A percentile compares a stretch with the other conserved stretches of the same genome.
phyloP scores from a whole-genome alignment of 37 sponge, comb jelly and placozoan genomes.

The Halichondria panicea region DNA sequence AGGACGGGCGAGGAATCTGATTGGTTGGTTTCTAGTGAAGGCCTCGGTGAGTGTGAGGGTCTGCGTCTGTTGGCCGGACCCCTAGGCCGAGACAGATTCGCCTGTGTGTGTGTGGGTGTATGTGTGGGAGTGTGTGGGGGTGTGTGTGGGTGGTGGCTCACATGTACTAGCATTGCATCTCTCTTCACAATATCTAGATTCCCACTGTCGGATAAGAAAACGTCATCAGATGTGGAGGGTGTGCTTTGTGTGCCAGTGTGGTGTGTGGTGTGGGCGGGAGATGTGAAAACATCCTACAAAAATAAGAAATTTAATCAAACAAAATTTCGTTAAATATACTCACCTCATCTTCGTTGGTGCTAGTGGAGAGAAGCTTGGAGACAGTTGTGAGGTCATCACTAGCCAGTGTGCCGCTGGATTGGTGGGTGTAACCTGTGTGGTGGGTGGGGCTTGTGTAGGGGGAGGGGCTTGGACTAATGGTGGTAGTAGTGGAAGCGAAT shows the following conservation, averaged over 20 bases:
- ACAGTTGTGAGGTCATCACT: constrained; percentile 7
- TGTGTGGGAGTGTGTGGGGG: too few relatives aligned
- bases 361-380: background rate
- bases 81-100: too few relatives aligned
- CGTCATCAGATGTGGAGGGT: constrained; percentile 9
- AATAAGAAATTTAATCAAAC: too few relatives aligned
- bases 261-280: background rate
- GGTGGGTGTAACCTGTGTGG: background rate
- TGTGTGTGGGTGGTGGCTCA: too few relatives aligned
- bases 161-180: background rate
- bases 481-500: background rate
- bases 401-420: background rate
- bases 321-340: background rate
- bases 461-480: background rate
- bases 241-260: background rate
- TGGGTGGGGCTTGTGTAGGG: background rate
- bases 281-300: background rate
- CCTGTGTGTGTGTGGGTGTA: too few relatives aligned
- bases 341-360: background rate
- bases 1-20: too few relatives aligned
- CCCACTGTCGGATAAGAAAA: background rate
- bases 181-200: constrained; percentile 2
- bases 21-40: too few relatives aligned
- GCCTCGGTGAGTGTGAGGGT: too few relatives aligned
- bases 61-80: too few relatives aligned